Base-by-base conservation (phyloP, 2,797 vertebrate species). In the Bovichtus variegatus region DNA sequence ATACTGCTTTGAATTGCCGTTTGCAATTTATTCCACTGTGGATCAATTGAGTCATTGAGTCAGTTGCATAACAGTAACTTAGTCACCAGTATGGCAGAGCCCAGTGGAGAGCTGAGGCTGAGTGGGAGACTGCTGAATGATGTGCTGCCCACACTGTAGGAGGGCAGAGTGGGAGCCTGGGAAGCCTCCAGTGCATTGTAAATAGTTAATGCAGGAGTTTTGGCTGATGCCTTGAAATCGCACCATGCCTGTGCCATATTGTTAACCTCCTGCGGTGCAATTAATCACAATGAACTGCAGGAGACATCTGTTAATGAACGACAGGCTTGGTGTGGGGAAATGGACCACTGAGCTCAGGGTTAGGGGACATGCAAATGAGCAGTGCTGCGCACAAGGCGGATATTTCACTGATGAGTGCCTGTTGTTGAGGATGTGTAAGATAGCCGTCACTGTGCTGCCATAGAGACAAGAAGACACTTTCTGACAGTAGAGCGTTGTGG, bases 61-160 rank as follows among this genome's bases (percentile, higher is more conserved):
- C 81, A 73, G 92, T 94, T 94, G 84, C 90, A 84, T 94, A 94
- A 94, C 89, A 90, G 72, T 59, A 90, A 92, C 77, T 93, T 94
- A 92, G 93, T 92, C 92, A 93, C 90, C 88, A 84, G 86, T 85
- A 76, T 80, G 81, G 83, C 85, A 83, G 82, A 87, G 87, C 71
- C 83, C 64, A 51, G 78, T 80, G 78, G 86, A 87, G 83, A 81
- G 82, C 80, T 74, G 85, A 71, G 54, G 76, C 82, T 84, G 87
- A 91, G 93, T 89, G 89, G 89, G 90, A 90, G 90, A 83, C 73
- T 27, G 75, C 73, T 83, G 87, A 87, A 87, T 82, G 84, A 91
- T 89, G 82, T 31, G 74, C 90, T 90, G 90, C 92, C 91, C 83
- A 91, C 91, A 76, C 62, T 79, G 92, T 89, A 87, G 90, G 91